phyloP scores from a whole-genome alignment of 2,113 vertebrate genomes.

The Pseudorectes ferrugineus region DNA sequence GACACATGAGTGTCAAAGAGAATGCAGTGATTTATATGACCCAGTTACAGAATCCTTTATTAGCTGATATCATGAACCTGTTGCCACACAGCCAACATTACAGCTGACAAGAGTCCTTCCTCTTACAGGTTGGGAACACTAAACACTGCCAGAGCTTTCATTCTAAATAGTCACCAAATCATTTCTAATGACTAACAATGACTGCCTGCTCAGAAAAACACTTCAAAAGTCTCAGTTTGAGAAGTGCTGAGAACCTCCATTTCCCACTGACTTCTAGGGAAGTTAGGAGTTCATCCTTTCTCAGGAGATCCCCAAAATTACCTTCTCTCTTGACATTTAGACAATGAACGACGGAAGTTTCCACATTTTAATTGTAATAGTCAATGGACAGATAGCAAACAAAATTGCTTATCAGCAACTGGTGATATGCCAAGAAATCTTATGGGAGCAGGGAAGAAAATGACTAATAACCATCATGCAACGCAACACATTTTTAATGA shows the following conservation, averaged over 20 bases:
- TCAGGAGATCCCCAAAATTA: background rate
- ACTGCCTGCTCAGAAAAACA: background rate
- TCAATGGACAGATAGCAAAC: background rate
- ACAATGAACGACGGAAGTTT: background rate
- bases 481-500: background rate
- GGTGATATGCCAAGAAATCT: background rate
- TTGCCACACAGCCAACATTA: background rate
- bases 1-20: background rate
- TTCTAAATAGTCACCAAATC: background rate
- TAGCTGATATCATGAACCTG: background rate
- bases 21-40: background rate
- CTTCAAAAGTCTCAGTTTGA: background rate
- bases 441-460: background rate
- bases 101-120: background rate
- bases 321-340: background rate
- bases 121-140: background rate
- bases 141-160: background rate
- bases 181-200: background rate
- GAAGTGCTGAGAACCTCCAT: background rate
- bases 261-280: background rate
- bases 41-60: background rate
- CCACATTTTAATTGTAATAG: slow-evolving; percentile 2
- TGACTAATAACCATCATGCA: background rate
- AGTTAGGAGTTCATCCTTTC: background rate
- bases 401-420: background rate